These are phyloP conservation scores for Chascanopsetta lugubris DNA, from an alignment of 2,113 vertebrate genomes.

Conservation along the genomic window DNA sequence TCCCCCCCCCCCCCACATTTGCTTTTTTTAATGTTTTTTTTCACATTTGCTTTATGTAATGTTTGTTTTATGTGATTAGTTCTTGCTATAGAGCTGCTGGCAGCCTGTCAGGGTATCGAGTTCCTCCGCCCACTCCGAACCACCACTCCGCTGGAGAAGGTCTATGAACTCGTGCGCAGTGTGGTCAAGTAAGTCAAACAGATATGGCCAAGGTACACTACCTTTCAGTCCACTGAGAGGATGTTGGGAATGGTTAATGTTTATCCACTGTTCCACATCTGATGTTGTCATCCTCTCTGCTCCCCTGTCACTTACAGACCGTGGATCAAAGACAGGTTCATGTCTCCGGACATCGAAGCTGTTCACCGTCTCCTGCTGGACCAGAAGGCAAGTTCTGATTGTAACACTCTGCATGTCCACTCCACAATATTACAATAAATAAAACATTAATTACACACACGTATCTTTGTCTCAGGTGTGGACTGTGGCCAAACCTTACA, in stretches of 20 bases:
- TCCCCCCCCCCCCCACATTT: no score
- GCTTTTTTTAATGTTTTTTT: neutral
- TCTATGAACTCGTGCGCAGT: constrained; percentile 96
- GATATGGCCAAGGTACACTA: constrained; percentile 54
- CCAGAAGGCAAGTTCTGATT: constrained; percentile 85
- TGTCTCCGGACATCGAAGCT: constrained; percentile 95
- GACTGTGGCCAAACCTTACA: constrained; percentile 93
- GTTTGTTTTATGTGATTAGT: constrained; percentile 75
- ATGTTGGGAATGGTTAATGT: constrained; percentile 71
- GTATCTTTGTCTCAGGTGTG: constrained; percentile 84
- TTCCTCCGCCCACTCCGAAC: constrained; percentile 95
- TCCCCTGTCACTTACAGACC: constrained; percentile 79
- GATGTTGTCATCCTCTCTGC: neutral
- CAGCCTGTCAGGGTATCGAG: constrained; percentile 98
- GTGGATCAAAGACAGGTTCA: constrained; percentile 98
- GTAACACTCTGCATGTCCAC: neutral
- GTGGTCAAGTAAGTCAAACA: constrained; percentile 92
- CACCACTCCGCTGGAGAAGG: constrained; percentile 97
- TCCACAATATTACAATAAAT: neutral
- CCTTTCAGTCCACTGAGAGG: constrained; percentile 38
- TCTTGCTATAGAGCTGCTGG: constrained; percentile 93
- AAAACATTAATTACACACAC: constrained; percentile 1
- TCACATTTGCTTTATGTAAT: no score
- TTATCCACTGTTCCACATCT: constrained; percentile 50
- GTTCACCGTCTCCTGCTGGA: constrained; percentile 90